Evolutionary conservation across 1,140 invertebrate species (phyloP), one percentile per base, ranked within the genome.

Genomic region (Adoxophyes honmai): DNA sequence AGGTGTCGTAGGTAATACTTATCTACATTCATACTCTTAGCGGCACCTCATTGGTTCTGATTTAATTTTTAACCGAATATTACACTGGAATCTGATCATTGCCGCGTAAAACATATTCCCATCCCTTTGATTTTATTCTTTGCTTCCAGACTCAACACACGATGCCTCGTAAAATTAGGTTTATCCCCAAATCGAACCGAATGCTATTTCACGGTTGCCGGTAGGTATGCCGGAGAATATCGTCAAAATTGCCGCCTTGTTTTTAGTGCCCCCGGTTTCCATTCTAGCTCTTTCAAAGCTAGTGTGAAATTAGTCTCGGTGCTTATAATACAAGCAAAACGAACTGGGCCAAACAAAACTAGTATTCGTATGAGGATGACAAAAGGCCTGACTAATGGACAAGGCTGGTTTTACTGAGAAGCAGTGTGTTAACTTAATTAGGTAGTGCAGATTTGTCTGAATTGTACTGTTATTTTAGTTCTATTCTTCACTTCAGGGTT

Each of bases 221-320:
- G 42, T 28, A 48, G 14, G 18, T 15, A 16, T 11, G 21, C 16
- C 42, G 28, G 21, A 18, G n/a, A 48, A 10, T 21, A 18, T n/a
- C 9, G 16, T 2, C 11, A 0, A 28, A 48, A 33, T 48, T 48
- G 21, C 18, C 15, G 16, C 18, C 21, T n/a, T 7, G 42, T n/a
- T 48, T 48, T 28, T 11, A 44, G 39, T 21, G 15, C 16, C n/a
- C 14, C 39, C 39, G 39, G 15, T 18, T 48, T 48, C 21, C 16
- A 48, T 48, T 48, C 21, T 28, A 48, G 42, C 42, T 48, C 42
- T 48, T 48, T 48, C 16, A 48, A 18, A 48, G 42, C 42, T 48
- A 11, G 42, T 48, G 42, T 48, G 42, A 48, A 48, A 48, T 48
- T 48, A 48, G 42, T 48, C 42, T 18, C 11, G n/a, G 21, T 21